Conservation (phyloP, 2,888 invertebrate genomes). For the Andrena bucephala region DNA sequence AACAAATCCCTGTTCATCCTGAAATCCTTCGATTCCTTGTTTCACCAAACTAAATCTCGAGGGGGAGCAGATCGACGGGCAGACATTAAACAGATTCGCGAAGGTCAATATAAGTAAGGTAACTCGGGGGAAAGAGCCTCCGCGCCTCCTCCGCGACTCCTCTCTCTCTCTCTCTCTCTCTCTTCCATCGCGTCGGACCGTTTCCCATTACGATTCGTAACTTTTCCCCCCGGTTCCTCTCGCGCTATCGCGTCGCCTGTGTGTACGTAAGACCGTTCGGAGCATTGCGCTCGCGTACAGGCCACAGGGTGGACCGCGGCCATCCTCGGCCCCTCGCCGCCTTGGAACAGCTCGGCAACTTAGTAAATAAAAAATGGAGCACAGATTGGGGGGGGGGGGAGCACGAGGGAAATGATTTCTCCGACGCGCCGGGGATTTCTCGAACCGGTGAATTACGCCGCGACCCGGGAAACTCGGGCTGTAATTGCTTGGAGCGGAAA, state of each 20-base stretch:
- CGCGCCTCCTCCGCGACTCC: not conserved
- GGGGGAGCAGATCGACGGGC: conserved; percentile 17
- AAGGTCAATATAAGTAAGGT: conserved; percentile 62
- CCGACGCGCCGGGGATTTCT: conserved; percentile 2
- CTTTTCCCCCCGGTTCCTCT: conserved; percentile 1
- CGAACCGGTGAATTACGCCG: not conserved
- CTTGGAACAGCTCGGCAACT: not conserved
- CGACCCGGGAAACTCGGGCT: not conserved
- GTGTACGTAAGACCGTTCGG: not conserved
- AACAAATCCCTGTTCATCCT: conserved; percentile 31
- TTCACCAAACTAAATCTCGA: conserved; percentile 30
- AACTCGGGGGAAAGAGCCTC: conserved; percentile 17
- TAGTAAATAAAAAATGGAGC: not conserved
- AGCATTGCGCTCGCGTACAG: not conserved
- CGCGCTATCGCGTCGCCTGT: conserved; percentile 17
- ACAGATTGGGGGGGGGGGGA: not conserved
- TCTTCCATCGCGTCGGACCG: not conserved
- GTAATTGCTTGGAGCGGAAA: conserved; percentile 8
- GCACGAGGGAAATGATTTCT: conserved; percentile 2
- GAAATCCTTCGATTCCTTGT: conserved; percentile 36
- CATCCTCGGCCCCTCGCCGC: not conserved
- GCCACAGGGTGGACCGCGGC: not conserved
- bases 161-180: not conserved
- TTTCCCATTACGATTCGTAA: not conserved
- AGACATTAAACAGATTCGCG: conserved; percentile 66